A percentile compares a stretch with the other conserved stretches of the same genome.
Conservation (phyloP, 2,888 invertebrate species). For the Epirrhoe tristata region DNA sequence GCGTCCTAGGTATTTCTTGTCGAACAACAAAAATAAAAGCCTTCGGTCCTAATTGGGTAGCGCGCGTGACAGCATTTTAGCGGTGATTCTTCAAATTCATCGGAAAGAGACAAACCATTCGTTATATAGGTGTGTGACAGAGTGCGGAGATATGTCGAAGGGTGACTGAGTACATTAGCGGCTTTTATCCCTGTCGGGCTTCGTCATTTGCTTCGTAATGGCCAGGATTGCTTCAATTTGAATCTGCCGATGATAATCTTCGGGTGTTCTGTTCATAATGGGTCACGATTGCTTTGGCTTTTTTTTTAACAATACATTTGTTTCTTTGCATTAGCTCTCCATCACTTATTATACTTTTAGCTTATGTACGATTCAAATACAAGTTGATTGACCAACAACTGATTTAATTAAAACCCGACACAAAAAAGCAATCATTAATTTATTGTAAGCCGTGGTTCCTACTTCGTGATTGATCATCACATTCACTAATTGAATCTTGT, state of each 20-base stretch:
- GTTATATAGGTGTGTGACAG: conserved; percentile 47
- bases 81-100: conserved; percentile 60
- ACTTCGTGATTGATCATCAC: conserved; percentile 6
- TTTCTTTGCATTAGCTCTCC: not conserved
- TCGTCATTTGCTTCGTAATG: conserved; percentile 76
- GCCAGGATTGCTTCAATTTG: conserved; percentile 73
- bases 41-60: conserved; percentile 62
- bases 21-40: conserved; percentile 47
- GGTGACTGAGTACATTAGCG: conserved; percentile 69
- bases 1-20: conserved; percentile 38
- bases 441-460: not conserved
- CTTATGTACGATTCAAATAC: not conserved
- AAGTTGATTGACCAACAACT: not conserved
- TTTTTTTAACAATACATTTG: conserved; percentile 30
- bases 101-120: conserved; percentile 53
- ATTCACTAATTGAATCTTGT: conserved; percentile 22
- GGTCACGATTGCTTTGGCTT: conserved; percentile 48
- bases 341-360: not conserved
- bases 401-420: not conserved
- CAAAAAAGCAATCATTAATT: not conserved
- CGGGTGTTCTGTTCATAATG: conserved; percentile 63
- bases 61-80: conserved; percentile 71
- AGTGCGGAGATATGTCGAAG: conserved; percentile 51
- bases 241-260: conserved; percentile 64
- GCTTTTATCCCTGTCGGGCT: conserved; percentile 64